A percentile compares a stretch with the other conserved stretches of the same genome.
Conservation (phyloP, 2,797 vertebrate genomes). For the Sebastes iracundus region DNA sequence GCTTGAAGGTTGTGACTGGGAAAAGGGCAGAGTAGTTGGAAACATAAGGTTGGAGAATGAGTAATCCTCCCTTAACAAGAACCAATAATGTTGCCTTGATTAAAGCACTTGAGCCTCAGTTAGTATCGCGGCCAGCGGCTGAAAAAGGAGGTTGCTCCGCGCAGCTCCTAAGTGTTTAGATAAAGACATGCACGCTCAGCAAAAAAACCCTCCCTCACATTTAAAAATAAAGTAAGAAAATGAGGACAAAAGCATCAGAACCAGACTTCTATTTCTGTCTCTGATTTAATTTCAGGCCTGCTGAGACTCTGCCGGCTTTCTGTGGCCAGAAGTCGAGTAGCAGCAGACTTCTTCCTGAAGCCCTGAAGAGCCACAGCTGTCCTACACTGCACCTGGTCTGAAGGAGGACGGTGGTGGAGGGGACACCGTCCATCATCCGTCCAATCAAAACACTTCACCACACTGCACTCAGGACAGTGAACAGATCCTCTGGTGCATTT, state of each 20-base stretch:
- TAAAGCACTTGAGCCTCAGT: constrained; percentile 22
- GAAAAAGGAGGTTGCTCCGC: background rate
- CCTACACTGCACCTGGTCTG: constrained; percentile 71
- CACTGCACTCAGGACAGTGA: background rate
- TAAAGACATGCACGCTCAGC: constrained; percentile 52
- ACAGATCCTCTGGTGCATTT: background rate
- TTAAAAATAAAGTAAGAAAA: constrained; percentile 25
- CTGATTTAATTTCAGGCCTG: constrained; percentile 42
- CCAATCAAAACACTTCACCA: constrained; percentile 40
- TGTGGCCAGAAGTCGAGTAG: constrained; percentile 22
- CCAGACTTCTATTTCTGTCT: constrained; percentile 42
- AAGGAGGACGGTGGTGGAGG: background rate
- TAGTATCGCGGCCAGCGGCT: background rate
- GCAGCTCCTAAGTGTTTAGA: constrained; percentile 22
- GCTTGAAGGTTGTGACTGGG: background rate
- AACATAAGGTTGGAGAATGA: constrained; percentile 2
- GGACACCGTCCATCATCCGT: background rate
- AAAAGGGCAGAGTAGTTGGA: constrained; percentile 8
- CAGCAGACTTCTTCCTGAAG: constrained; percentile 22
- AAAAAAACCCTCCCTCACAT: constrained; percentile 17
- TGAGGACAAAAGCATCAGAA: constrained; percentile 27
- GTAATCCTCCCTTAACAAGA: background rate
- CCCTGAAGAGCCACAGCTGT: constrained; percentile 65
- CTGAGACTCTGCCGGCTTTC: constrained; percentile 34
- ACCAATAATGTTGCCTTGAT: constrained; percentile 19